Base-by-base conservation (phyloP, 1,140 invertebrate species). In the Pachyrhynchus sulphureomaculatus region DNA sequence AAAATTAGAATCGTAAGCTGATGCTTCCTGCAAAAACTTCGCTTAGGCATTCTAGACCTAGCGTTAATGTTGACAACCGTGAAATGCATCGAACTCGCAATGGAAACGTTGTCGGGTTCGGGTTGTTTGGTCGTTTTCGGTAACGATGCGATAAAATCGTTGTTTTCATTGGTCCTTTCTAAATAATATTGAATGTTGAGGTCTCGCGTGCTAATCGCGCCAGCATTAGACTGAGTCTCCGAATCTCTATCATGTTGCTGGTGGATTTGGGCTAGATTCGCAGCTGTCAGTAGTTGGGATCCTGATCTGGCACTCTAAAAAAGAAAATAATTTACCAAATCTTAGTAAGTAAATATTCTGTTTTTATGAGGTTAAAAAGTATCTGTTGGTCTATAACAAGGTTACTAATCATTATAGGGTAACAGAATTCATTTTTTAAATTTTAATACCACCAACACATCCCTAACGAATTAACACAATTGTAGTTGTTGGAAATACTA, bases 41-140 rank as follows among this genome's bases (percentile, higher is more conserved):
- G 82, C 56, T 80, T 79, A 59, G 69, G 78, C 61, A 60, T 78
- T 52, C 65, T 78, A 37, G 86, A 84, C 76, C 85, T 84, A 32
- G 85, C 85, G 68, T 90, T 85, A 12, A 89, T 87, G 72, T 91
- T 90, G 39, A 92, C 84, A 34, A 92, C 88, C 4, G 90, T 92
- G 72, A 92, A 92, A 76, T 92, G 89, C 53, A 88, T 91, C 55
- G 88, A 91, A 75, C 88, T 91, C 23, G 89, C 89, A 55, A 90
- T 80, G n/a, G 89, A 91, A 17, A 81, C 81, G 29, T 83, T 82
- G 68, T 90, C 88, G 47, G 81, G 71, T 34, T 78, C 76, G 39
- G 58, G 68, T 75, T 79, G 67, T 48, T 69, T 71, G n/a, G 41
- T 73, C n/a, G 71, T 68, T 2, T 76, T 75, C 0, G 76, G 76